Percentiles rank a stretch among this genome's conserved stretches.
Conservation (phyloP, 30 jellyfish, hydroid and myxozoan species). For the Aurelia sp. region DNA sequence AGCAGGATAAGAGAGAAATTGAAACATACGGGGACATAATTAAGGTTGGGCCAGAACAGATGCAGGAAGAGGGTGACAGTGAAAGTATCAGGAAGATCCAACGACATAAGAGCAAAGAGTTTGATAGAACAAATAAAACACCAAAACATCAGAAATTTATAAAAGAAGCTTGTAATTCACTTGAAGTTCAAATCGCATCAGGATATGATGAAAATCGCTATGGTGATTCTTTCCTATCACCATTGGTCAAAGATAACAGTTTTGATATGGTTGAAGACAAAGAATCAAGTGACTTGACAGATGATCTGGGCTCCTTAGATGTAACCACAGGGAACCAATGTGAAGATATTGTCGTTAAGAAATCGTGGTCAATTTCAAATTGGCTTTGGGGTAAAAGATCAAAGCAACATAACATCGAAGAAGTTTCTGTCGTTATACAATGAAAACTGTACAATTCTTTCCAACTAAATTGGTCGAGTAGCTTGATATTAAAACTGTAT, state of each 20-base stretch:
- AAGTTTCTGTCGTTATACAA: slow-evolving; percentile 43
- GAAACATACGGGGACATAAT: too few relatives aligned
- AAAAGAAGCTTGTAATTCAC: slow-evolving; percentile 10
- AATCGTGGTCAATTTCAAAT: slow-evolving; percentile 65
- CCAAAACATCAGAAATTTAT: neutral
- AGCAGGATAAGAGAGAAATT: too few relatives aligned
- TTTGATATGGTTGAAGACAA: neutral
- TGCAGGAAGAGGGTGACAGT: too few relatives aligned
- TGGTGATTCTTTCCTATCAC: slow-evolving; percentile 56
- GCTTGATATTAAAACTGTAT: too few relatives aligned
- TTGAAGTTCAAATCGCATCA: slow-evolving; percentile 53
- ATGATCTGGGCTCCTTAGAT: neutral
- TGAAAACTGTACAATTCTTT: neutral
- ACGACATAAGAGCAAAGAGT: too few relatives aligned
- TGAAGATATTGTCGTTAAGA: slow-evolving; percentile 63
- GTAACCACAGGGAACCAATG: neutral
- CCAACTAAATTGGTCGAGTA: too few relatives aligned
- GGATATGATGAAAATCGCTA: slow-evolving; percentile 21
- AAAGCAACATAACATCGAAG: slow-evolving; percentile 3
- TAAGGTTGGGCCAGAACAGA: too few relatives aligned
- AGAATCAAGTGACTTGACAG: neutral
- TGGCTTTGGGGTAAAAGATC: slow-evolving; percentile 52
- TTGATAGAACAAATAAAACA: neutral
- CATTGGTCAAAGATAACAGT: slow-evolving; percentile 13
- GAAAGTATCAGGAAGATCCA: too few relatives aligned